Evolutionary conservation across 2,113 vertebrate genomes (phyloP).

Genomic region (Xiphophorus couchianus): DNA sequence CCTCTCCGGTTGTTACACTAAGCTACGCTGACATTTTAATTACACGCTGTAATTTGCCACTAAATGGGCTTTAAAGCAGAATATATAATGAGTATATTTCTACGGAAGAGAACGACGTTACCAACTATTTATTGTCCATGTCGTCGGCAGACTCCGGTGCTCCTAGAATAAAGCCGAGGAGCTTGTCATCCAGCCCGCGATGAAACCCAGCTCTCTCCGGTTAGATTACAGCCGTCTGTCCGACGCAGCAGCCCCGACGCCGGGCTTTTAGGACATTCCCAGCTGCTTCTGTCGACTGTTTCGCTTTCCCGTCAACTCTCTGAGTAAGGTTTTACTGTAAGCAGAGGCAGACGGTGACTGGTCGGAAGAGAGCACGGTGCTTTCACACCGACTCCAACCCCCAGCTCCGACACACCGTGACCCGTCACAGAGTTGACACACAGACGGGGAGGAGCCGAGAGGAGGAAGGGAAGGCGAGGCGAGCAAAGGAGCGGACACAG

Average conservation of each 20-base stretch:
- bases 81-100: slow-evolving; percentile 24
- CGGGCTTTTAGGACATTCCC: slow-evolving; percentile 15
- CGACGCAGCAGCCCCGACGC: neutral
- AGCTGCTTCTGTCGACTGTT: slow-evolving; percentile 3
- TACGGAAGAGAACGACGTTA: slow-evolving; percentile 62
- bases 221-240: slow-evolving; percentile 19
- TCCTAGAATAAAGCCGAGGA: slow-evolving; percentile 42
- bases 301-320: slow-evolving; percentile 47
- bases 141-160: slow-evolving; percentile 65
- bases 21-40: slow-evolving; percentile 23
- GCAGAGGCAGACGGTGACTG: slow-evolving; percentile 54
- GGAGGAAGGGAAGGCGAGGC: slow-evolving; percentile 12
- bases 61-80: neutral
- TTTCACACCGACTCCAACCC: slow-evolving; percentile 61
- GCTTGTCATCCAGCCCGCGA: slow-evolving; percentile 52
- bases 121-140: slow-evolving; percentile 75
- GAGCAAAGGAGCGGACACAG: slow-evolving; percentile 47
- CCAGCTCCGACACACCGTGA: slow-evolving; percentile 75
- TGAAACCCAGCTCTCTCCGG: slow-evolving; percentile 44
- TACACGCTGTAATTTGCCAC: neutral
- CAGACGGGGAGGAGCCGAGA: slow-evolving; percentile 60
- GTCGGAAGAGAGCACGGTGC: slow-evolving; percentile 67
- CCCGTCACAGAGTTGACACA: slow-evolving; percentile 64
- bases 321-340: slow-evolving; percentile 45
- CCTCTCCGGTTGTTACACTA: neutral